These are phyloP conservation scores for Trichosurus vulpecula DNA, from an alignment of 2,797 vertebrate species.

Conservation along the genomic window DNA sequence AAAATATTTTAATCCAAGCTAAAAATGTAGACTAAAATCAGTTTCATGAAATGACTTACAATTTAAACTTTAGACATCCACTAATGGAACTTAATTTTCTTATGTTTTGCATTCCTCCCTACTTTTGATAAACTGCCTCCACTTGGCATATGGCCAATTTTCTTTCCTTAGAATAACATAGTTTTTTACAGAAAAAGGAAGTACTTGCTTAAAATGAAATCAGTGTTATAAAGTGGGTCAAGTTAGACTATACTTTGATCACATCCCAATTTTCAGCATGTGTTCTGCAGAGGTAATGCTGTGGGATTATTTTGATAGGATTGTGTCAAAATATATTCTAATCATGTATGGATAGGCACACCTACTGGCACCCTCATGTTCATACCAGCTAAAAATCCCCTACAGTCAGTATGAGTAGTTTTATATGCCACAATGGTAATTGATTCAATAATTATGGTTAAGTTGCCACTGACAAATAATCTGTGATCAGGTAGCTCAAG, in stretches of 20 bases:
- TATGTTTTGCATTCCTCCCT: not conserved
- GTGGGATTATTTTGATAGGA: not conserved
- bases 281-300: not conserved
- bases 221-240: not conserved
- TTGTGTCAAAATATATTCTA: slow-evolving; percentile 32
- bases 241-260: slow-evolving; percentile 14
- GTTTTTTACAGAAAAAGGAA: slow-evolving; percentile 4
- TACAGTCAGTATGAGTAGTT: slow-evolving; percentile 62
- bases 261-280: not conserved
- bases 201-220: slow-evolving; percentile 3
- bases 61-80: not conserved
- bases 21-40: not conserved
- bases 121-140: not conserved
- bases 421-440: not conserved
- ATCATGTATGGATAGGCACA: slow-evolving; percentile 47
- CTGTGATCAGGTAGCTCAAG: not conserved
- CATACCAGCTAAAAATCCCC: slow-evolving; percentile 55
- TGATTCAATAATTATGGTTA: slow-evolving; percentile 19
- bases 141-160: not conserved
- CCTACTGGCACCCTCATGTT: slow-evolving; percentile 69
- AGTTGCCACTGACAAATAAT: not conserved
- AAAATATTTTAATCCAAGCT: not conserved
- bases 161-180: not conserved
- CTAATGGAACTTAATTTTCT: not conserved
- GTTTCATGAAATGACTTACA: not conserved